Percentiles rank a stretch among this genome's conserved stretches.
phyloP scores from a whole-genome alignment of 2,797 vertebrate species.

The Sarcoramphus papa region DNA sequence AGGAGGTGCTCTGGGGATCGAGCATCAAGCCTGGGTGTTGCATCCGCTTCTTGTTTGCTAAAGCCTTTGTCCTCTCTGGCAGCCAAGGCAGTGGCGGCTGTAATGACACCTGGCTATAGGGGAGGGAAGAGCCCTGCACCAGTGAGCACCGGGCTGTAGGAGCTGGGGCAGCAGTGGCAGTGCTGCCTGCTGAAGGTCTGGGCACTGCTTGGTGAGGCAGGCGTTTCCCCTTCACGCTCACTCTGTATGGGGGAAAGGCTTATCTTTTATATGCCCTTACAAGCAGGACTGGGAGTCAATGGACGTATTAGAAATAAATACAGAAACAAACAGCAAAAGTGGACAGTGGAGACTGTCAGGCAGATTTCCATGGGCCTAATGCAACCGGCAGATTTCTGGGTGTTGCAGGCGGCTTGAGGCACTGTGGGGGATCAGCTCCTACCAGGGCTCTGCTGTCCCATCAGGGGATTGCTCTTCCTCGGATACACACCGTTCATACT shows the following conservation, averaged over 20 bases:
- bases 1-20: background rate
- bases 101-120: background rate
- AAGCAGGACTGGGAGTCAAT: background rate
- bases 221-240: background rate
- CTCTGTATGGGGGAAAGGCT: background rate
- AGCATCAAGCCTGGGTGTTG: background rate
- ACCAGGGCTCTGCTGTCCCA: background rate
- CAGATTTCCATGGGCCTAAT: background rate
- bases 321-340: background rate
- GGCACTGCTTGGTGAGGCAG: background rate
- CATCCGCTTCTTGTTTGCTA: background rate
- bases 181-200: background rate
- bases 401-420: background rate
- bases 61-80: background rate
- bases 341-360: background rate
- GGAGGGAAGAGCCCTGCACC: background rate
- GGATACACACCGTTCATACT: accelerated
- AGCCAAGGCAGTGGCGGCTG: background rate
- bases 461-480: background rate
- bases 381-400: background rate
- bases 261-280: background rate
- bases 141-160: background rate
- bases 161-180: background rate
- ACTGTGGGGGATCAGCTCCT: background rate
- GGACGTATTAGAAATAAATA: background rate